Conservation (phyloP, 37 sponge, comb jelly and placozoan species). For the Diacarnus erythraeanus region DNA sequence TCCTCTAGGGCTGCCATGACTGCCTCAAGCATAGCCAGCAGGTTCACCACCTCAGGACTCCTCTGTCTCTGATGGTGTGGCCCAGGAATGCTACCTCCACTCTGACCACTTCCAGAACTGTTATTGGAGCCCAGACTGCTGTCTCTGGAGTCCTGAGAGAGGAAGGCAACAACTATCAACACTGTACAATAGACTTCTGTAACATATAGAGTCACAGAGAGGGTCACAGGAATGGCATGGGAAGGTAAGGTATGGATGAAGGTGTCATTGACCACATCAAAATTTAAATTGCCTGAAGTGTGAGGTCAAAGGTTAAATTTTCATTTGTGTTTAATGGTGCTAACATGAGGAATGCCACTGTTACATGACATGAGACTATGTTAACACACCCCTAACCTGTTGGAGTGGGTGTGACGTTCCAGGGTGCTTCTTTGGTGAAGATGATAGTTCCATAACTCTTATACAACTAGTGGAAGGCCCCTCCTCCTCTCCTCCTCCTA, state of each 20-base stretch:
- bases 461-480: too few relatives aligned
- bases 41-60: constrained; percentile 4
- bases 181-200: too few relatives aligned
- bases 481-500: too few relatives aligned
- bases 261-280: too few relatives aligned
- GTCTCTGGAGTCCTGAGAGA: constrained; percentile 5
- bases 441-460: background rate
- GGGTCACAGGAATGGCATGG: too few relatives aligned
- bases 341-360: too few relatives aligned
- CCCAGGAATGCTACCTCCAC: background rate
- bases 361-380: background rate
- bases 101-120: constrained; percentile 28
- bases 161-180: too few relatives aligned
- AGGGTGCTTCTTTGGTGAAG: constrained; percentile 4
- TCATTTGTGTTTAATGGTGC: too few relatives aligned
- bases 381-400: background rate
- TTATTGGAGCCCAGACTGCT: constrained; percentile 27
- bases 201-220: too few relatives aligned
- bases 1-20: constrained; percentile 47
- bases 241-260: too few relatives aligned
- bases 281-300: too few relatives aligned
- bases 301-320: too few relatives aligned
- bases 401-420: background rate
- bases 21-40: constrained; percentile 46
- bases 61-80: background rate